Evolutionary conservation across 2,113 vertebrate genomes (phyloP), one percentile per base, ranked within the genome.

Genomic region (Cinclus mexicanus): DNA sequence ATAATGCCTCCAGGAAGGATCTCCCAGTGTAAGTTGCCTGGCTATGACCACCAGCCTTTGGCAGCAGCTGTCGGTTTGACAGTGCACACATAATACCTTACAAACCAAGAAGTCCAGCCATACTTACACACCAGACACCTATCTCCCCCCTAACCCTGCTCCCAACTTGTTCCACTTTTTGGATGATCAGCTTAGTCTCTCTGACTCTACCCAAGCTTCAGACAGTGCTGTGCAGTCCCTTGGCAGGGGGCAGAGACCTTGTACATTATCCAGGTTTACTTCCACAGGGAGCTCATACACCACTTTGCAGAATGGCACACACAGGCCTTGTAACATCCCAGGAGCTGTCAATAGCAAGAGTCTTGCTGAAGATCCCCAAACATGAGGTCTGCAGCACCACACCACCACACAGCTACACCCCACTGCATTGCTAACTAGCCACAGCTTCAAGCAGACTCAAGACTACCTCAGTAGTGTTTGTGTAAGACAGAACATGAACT

Each of bases 391-490:
- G 26, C 13, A 61, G 29, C 24, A 59, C 33, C 94, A 59, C 44
- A 28, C 26, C 15, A 52, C 26, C 50, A 52, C 50, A 52, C n/a
- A 87, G 68, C 41, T 91, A 17, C 13, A 59, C 14, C 9, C 33
- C 12, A 10, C 26, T 21, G 55, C 64, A 29, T 1, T 6, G 2
- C 37, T 22, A 65, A 47, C 33, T 19, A 15, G 37, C 20, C 57
- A 53, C 41, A 46, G 61, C n/a, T 72, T 57, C 70, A 60, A 68
- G 26, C 1, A 84, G 56, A 39, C 6, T 31, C 35, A 52, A 68
- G 46, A 44, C 55, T 33, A 52, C 50, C 52, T 63, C 42, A 46
- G 14, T 0, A 22, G 17, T 7, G 23, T 2, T 0, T 9, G 52
- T 63, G 70, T 9, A 87, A 95, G 52, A 16, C 56, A 75, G 46